phyloP scores from a whole-genome alignment of 2,797 vertebrate genomes.

The Parotocinclus haroldoi region DNA sequence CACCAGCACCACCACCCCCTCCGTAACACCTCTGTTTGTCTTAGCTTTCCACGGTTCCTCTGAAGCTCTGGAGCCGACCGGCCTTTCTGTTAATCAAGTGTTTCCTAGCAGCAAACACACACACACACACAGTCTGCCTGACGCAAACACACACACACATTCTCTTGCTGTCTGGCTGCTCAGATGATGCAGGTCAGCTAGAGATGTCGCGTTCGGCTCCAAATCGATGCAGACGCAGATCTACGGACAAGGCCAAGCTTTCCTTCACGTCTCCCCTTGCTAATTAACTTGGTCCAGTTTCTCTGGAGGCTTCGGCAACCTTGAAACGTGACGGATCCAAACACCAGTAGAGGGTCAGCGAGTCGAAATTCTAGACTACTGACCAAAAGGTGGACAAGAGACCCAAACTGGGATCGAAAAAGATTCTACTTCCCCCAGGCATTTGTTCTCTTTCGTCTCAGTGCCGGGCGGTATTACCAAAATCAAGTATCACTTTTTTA shows the following conservation, averaged over 20 bases:
- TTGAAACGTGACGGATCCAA: neutral
- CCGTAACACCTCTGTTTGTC: slow-evolving; percentile 58
- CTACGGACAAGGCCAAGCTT: slow-evolving; percentile 4
- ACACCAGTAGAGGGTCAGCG: too few relatives aligned
- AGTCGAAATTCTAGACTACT: too few relatives aligned
- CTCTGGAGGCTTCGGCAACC: neutral
- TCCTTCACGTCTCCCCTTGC: slow-evolving; percentile 2
- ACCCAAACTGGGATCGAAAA: too few relatives aligned
- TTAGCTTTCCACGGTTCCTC: slow-evolving; percentile 55
- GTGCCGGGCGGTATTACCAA: too few relatives aligned
- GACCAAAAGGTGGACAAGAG: too few relatives aligned
- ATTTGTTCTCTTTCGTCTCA: too few relatives aligned
- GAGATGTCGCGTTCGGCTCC: neutral
- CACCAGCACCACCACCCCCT: neutral
- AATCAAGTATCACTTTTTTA: too few relatives aligned
- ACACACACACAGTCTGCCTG: slow-evolving; percentile 30
- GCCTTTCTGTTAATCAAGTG: slow-evolving; percentile 38
- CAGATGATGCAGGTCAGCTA: slow-evolving; percentile 7
- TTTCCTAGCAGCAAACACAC: slow-evolving; percentile 36
- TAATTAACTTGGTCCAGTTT: neutral
- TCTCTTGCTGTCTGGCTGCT: slow-evolving; percentile 4
- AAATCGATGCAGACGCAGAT: slow-evolving; percentile 10
- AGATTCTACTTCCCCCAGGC: too few relatives aligned
- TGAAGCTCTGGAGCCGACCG: slow-evolving; percentile 35
- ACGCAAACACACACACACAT: neutral